These are phyloP conservation scores for Holcopasites calliopsidis DNA, from an alignment of 1,140 invertebrate species.

Conservation along the genomic window DNA sequence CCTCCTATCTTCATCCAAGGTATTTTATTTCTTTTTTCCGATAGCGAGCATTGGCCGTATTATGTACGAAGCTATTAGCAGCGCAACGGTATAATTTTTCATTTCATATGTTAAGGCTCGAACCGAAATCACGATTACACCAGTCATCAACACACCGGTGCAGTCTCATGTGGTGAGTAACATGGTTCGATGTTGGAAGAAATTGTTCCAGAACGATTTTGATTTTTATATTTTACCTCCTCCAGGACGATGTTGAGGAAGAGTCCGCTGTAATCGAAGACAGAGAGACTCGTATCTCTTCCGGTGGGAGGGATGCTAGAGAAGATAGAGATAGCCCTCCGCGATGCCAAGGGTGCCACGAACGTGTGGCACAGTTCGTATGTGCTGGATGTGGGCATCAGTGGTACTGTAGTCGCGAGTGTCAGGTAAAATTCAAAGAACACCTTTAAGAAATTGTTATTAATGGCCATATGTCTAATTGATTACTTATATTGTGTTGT, in stretches of 20 bases:
- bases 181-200: not conserved
- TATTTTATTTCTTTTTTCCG: conserved; percentile 57
- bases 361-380: conserved; percentile 89
- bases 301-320: conserved; percentile 69
- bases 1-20: conserved; percentile 83
- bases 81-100: too few species aligned
- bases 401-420: conserved; percentile 94
- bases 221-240: conserved; percentile 25
- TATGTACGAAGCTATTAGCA: not conserved
- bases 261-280: conserved; percentile 85
- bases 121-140: conserved; percentile 82
- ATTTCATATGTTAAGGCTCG: conserved; percentile 67
- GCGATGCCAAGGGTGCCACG: conserved; percentile 89
- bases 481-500: conserved; percentile 19
- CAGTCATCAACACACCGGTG: conserved; percentile 75
- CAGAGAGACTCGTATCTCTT: conserved; percentile 75
- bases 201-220: conserved; percentile 1
- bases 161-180: conserved; percentile 74
- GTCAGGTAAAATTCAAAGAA: conserved; percentile 86
- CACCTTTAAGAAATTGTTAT: too few species aligned
- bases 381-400: conserved; percentile 93
- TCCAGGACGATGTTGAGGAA: conserved; percentile 82
- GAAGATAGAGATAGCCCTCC: conserved; percentile 76
- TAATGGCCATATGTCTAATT: conserved; percentile 5
- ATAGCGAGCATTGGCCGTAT: too few species aligned